A percentile compares a stretch with the other conserved stretches of the same genome.
phyloP scores from a whole-genome alignment of 2,797 vertebrate genomes.

The Telmatherina bonti region DNA sequence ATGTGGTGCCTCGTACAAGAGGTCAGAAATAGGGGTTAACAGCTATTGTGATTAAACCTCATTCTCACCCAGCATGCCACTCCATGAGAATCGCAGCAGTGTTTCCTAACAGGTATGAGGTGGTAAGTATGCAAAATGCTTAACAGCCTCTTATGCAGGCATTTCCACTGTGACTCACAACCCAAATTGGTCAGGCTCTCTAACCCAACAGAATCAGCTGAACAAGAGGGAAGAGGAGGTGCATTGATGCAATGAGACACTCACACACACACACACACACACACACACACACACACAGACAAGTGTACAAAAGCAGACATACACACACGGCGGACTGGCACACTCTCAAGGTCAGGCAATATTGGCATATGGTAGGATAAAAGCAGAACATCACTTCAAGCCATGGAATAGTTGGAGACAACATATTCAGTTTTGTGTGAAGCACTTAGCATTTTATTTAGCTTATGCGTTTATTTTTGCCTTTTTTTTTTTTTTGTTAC shows the following conservation, averaged over 20 bases:
- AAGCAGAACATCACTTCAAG: conserved; percentile 46
- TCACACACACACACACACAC: no score
- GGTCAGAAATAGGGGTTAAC: conserved; percentile 50
- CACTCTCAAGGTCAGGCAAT: conserved; percentile 69
- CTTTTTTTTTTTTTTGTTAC: conserved; percentile 59
- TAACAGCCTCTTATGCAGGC: conserved; percentile 42
- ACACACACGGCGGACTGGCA: conserved; percentile 27
- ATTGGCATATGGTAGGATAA: conserved; percentile 60
- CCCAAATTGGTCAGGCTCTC: conserved; percentile 58
- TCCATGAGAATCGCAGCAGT: conserved; percentile 34
- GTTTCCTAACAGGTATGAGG: conserved; percentile 41
- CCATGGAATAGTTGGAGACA: conserved; percentile 36
- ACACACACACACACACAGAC: conserved; percentile 19
- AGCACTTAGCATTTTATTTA: conserved; percentile 48
- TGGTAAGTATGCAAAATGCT: conserved; percentile 56
- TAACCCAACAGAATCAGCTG: conserved; percentile 42
- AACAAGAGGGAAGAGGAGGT: conserved; percentile 13
- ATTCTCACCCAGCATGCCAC: conserved; percentile 40
- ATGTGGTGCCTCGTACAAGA: conserved; percentile 38
- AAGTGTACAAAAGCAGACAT: conserved; percentile 19
- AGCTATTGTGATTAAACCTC: conserved; percentile 54
- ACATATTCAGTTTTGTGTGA: conserved; percentile 34
- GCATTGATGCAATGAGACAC: conserved; percentile 20
- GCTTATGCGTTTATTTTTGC: conserved; percentile 66
- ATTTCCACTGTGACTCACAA: conserved; percentile 48